These are phyloP conservation scores for Augiades crinisus DNA, from an alignment of 2,888 invertebrate species.

Conservation along the genomic window DNA sequence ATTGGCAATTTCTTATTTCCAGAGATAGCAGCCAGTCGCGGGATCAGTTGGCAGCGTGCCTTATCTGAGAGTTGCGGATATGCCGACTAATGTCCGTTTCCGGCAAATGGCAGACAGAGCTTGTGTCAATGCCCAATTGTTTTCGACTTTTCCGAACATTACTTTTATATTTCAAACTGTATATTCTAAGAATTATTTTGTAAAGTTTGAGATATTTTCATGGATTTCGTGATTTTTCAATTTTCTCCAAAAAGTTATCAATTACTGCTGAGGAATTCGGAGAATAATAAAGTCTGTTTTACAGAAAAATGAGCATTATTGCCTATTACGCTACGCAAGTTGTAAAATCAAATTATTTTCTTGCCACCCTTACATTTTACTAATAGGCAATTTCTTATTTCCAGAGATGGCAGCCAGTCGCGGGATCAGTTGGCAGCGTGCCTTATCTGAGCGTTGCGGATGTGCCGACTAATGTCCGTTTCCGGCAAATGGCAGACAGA, in stretches of 20 bases:
- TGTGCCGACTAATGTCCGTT: conserved; percentile 67
- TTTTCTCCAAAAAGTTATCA: no score
- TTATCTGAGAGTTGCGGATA: conserved; percentile 51
- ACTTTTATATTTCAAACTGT: not conserved
- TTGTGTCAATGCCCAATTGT: conserved; percentile 41
- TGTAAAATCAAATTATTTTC: no score
- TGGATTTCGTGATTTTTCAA: not conserved
- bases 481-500: conserved; percentile 51
- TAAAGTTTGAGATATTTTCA: not conserved
- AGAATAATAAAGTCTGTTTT: no score
- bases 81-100: conserved; percentile 70
- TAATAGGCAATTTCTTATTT: conserved; percentile 32
- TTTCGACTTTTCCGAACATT: conserved; percentile 18
- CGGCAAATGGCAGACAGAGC: conserved; percentile 47
- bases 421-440: conserved; percentile 56
- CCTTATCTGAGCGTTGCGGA: conserved; percentile 54
- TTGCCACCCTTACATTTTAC: no score
- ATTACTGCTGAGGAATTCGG: no score
- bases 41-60: conserved; percentile 59
- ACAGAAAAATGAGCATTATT: no score
- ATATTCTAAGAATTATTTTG: not conserved
- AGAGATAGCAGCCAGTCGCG: conserved; percentile 31
- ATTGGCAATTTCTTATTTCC: conserved; percentile 33
- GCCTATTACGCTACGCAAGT: no score
- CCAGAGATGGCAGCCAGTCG: conserved; percentile 31